Evolutionary conservation across 2,113 vertebrate species (phyloP), one percentile per base, ranked within the genome.

Genomic region (Notothenia coriiceps): DNA sequence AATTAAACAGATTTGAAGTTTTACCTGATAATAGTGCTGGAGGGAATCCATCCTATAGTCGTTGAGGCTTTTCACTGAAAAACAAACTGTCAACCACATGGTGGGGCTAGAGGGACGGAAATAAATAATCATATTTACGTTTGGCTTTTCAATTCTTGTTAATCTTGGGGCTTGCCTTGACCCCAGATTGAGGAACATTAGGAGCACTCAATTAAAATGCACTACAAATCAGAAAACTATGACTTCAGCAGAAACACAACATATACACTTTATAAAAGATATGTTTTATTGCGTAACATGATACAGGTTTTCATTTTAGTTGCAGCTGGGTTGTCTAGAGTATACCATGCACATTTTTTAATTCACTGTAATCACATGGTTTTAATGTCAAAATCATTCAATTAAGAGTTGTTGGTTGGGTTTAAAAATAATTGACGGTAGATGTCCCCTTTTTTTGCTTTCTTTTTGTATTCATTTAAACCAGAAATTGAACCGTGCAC

Each of bases 181-280:
- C 29, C 3, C 29, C 29, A 29, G 29, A 3, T 29, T 29, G 29
- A 29, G 29, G 29, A 29, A 29, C 29, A 29, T 29, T 29, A 29
- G 29, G 3, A 29, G 29, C 29, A 29, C 3, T 29, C 4, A 0
- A 29, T 29, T 29, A 29, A 29, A 29, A 29, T 29, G 29, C 3
- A 4, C 29, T 4, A 29, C 29, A 29, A 29, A 29, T 29, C 29
- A 29, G 29, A 29, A 75, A 47, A 66, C 10, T 15, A 49, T 1
- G n/a, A 6, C 20, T 17, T 33, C 33, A 77, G 56, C 56, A 68
- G 52, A 55, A 73, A 64, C 14, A 18, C 15, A 40, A 49, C 13
- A 22, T 70, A 52, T 8, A 61, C 40, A n/a, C 18, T 12, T 63
- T 29, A 51, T 72, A 52, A 80, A 85, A 29, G 18, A 0, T 11